A percentile compares a stretch with the other conserved stretches of the same genome.
Evolutionary conservation across 2,113 vertebrate species (phyloP).

Genomic region (Takifugu bimaculatus): DNA sequence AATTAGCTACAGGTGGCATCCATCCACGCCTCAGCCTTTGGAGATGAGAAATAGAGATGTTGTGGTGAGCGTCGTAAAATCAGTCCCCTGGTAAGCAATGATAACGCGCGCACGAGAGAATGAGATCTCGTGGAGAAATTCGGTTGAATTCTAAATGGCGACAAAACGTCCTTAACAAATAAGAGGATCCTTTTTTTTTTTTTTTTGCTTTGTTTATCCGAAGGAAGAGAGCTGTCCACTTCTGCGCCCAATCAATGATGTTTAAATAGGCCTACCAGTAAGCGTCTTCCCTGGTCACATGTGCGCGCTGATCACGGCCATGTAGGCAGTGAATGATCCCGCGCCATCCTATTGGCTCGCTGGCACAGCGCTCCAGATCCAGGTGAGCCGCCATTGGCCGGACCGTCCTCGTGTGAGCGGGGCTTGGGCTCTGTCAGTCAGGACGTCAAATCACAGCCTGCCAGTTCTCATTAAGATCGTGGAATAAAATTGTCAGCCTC

Average conservation of each 20-base stretch:
- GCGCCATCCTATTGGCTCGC: slow-evolving; percentile 56
- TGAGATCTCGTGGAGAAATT: background rate
- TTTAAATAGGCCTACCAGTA: slow-evolving; percentile 63
- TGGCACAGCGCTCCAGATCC: background rate
- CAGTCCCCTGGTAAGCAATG: slow-evolving; percentile 7
- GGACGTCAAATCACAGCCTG: slow-evolving; percentile 32
- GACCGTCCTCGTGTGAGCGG: slow-evolving; percentile 8
- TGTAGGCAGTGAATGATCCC: slow-evolving; percentile 25
- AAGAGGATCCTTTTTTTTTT: background rate
- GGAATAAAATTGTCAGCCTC: background rate
- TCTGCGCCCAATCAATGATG: slow-evolving; percentile 44
- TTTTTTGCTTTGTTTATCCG: slow-evolving; percentile 10
- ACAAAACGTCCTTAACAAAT: background rate
- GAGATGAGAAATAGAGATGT: background rate
- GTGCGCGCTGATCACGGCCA: slow-evolving; percentile 50
- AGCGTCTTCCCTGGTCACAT: slow-evolving; percentile 65
- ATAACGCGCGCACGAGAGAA: slow-evolving; percentile 2
- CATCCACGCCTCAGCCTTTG: slow-evolving; percentile 11
- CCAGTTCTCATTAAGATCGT: slow-evolving; percentile 5
- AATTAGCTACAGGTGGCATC: slow-evolving; percentile 65
- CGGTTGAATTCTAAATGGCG: too few species aligned
- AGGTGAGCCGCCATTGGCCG: slow-evolving; percentile 43
- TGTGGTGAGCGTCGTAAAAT: slow-evolving; percentile 3
- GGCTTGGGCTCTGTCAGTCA: slow-evolving; percentile 15
- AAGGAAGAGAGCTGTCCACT: slow-evolving; percentile 51